Conservation (phyloP, 2,888 invertebrate species). For the Cryptocephalus moraei region DNA sequence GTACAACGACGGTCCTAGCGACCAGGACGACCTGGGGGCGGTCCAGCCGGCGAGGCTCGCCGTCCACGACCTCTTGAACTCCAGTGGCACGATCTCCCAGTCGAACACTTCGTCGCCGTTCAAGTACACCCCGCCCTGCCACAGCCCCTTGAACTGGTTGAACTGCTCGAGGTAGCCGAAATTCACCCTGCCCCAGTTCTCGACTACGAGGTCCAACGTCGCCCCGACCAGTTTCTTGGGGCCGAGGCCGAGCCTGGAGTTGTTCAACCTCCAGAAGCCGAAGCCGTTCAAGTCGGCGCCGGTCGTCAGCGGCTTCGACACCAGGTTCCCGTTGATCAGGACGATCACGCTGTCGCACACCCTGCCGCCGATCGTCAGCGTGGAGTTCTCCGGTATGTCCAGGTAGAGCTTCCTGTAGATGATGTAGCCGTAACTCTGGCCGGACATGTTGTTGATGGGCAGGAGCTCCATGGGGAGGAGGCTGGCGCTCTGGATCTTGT, state of each 20-base stretch:
- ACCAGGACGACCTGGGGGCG: conserved; percentile 49
- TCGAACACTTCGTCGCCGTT: conserved; percentile 33
- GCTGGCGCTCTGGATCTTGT: conserved; percentile 4
- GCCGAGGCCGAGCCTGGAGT: conserved; percentile 27
- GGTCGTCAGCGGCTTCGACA: conserved; percentile 26
- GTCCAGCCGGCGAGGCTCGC: conserved; percentile 32
- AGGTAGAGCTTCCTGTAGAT: conserved; percentile 38
- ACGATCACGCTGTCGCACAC: conserved; percentile 42
- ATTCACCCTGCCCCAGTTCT: conserved; percentile 78
- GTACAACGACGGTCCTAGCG: conserved; percentile 47
- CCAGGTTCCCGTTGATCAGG: conserved; percentile 34
- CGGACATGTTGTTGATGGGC: conserved; percentile 35
- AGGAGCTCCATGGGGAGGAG: conserved; percentile 29
- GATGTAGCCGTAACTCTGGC: conserved; percentile 47
- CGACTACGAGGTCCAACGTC: conserved; percentile 43
- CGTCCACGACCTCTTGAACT: conserved; percentile 41
- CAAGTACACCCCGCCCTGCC: conserved; percentile 36
- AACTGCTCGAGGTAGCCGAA: conserved; percentile 35
- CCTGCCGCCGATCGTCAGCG: conserved; percentile 31
- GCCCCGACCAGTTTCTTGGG: conserved; percentile 17
- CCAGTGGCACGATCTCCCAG: conserved; percentile 43
- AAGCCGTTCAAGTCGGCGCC: conserved; percentile 31
- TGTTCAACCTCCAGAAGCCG: conserved; percentile 34
- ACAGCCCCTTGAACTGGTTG: conserved; percentile 28
- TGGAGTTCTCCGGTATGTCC: conserved; percentile 22